Base-by-base conservation (phyloP, 2,113 vertebrate species). In the Egretta garzetta region DNA sequence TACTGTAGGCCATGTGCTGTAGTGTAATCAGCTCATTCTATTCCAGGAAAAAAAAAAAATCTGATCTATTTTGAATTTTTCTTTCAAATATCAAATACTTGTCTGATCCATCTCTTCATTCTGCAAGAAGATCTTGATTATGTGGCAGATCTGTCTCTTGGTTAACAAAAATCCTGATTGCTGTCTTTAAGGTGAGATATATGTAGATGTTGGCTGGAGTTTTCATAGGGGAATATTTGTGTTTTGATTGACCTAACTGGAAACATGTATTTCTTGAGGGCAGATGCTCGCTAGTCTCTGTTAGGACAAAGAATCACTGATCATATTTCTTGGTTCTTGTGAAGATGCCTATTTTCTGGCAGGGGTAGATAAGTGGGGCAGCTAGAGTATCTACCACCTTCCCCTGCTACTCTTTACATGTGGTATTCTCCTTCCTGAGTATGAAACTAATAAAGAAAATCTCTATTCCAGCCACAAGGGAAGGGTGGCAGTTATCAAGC, bases 301-400 rank as follows among this genome's bases (percentile, higher is more conserved):
- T 30, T 28, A 82, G 39, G 24, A 81, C 17, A 71, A 63, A 71
- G n/a, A 50, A 71, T 77, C 11, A 5, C 19, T 52, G 22, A 3
- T 4, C 23, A 2, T 59, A 50, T 80, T 93, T 67, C 32, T 81
- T 59, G 52, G 80, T 81, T 89, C 13, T 58, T 43, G 18, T 33
- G 39, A 50, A 67, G 26, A 26, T 0, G 1, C 0, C 0, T 35
- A 2, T 80, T 70, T 87, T 90, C 45, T 86, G 67, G 2, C 32
- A 68, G 41, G 37, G 10, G 9, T 7, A 62, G 45, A 2, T 14
- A 70, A 66, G 21, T 15, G 9, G 21, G 35, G 14, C 1, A 6
- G 5, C 67, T 47, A 27, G 23, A 64, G 8, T 6, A 68, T 16
- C 20, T 14, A 64, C 18, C 2, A 15, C 18, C 68, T 90, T 72